These are phyloP conservation scores for Anolis carolinensis DNA, from an alignment of 2,113 vertebrate species.

Conservation along the genomic window DNA sequence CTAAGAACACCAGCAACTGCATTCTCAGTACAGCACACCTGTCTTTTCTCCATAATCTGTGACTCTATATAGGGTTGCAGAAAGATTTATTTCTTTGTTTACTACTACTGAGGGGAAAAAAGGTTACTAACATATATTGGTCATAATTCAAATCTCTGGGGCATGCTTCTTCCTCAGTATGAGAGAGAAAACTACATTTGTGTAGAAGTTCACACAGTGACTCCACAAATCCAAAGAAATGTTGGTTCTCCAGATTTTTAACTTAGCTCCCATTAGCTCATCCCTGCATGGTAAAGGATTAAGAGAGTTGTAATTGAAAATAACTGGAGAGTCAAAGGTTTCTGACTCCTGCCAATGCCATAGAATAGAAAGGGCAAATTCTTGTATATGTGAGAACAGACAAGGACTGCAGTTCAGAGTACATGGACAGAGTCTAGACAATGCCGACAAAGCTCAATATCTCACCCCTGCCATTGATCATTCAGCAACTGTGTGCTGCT, in stretches of 20 bases:
- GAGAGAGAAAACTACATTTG: neutral
- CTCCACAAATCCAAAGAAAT: neutral
- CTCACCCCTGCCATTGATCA: neutral
- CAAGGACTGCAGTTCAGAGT: neutral
- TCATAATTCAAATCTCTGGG: conserved; percentile 35
- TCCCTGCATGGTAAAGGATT: neutral
- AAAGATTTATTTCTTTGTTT: conserved; percentile 9
- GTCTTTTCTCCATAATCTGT: neutral
- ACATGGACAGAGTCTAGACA: neutral
- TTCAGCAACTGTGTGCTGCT: neutral
- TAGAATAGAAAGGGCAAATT: neutral
- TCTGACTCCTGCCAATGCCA: too few species aligned
- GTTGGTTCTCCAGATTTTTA: neutral
- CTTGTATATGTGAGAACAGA: neutral
- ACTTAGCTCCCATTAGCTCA: neutral
- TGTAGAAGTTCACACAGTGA: neutral
- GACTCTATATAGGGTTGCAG: neutral
- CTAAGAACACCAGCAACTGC: neutral
- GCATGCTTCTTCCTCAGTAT: neutral
- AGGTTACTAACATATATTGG: conserved; percentile 38
- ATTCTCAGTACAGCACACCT: neutral
- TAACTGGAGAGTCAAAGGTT: neutral
- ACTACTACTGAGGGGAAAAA: conserved; percentile 36
- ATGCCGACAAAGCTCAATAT: neutral
- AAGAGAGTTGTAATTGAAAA: neutral